phyloP scores from a whole-genome alignment of 2,888 invertebrate species.

The Pandemis corylana region DNA sequence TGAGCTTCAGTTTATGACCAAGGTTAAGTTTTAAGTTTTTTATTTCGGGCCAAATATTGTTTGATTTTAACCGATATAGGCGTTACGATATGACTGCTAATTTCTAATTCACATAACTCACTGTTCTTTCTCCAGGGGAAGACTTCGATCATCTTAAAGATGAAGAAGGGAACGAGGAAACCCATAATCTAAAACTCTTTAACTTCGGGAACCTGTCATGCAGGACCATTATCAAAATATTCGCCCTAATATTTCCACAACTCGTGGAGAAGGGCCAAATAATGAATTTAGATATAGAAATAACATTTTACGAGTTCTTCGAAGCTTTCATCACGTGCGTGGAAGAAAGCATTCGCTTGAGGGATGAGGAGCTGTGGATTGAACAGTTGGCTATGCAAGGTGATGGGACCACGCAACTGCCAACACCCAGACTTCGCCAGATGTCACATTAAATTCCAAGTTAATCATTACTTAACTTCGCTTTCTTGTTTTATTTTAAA shows the following conservation, averaged over 20 bases:
- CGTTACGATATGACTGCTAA: too few relatives aligned
- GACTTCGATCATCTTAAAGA: conserved; percentile 38
- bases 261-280: conserved; percentile 66
- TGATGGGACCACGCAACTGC: neutral
- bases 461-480: neutral
- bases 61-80: too few relatives aligned
- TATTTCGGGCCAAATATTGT: too few relatives aligned
- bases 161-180: conserved; percentile 40
- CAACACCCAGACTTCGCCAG: neutral
- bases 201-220: conserved; percentile 70
- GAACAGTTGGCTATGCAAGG: conserved; percentile 50
- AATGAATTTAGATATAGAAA: conserved; percentile 77
- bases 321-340: conserved; percentile 81
- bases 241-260: conserved; percentile 77
- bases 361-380: conserved; percentile 54
- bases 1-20: too few relatives aligned
- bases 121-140: conserved; percentile 55
- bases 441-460: neutral
- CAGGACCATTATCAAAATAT: conserved; percentile 65
- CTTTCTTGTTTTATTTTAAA: neutral
- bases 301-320: conserved; percentile 86
- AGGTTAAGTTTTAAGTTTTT: too few relatives aligned
- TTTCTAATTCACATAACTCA: neutral
- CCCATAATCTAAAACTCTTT: conserved; percentile 59
- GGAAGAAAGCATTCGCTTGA: conserved; percentile 67